Conservation (phyloP, 2,797 vertebrate species). For the Galago senegalensis region DNA sequence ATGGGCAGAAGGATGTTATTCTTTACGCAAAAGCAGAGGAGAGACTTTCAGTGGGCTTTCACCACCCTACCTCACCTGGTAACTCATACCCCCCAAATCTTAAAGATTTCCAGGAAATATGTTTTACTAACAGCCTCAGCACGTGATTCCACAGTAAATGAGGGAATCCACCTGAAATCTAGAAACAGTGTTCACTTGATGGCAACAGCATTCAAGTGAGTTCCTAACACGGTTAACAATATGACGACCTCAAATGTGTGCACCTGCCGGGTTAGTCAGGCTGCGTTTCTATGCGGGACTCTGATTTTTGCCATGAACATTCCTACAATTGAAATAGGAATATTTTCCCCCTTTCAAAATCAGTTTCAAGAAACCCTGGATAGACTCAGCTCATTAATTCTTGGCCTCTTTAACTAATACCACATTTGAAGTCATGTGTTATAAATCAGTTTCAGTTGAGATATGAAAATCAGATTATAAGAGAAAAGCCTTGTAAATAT, state of each 20-base stretch:
- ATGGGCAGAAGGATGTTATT: not conserved
- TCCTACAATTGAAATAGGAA: constrained; percentile 72
- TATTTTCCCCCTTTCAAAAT: constrained; percentile 85
- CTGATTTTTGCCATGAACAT: constrained; percentile 85
- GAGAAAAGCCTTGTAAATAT: constrained; percentile 92
- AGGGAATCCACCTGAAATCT: not conserved
- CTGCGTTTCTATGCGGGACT: constrained; percentile 67
- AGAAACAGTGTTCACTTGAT: not conserved
- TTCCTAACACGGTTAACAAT: constrained; percentile 26
- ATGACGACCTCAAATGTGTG: constrained; percentile 43
- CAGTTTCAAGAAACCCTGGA: constrained; percentile 89
- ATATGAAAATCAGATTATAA: constrained; percentile 93
- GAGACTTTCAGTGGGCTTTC: not conserved
- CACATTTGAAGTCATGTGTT: constrained; percentile 88
- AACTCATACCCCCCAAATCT: not conserved
- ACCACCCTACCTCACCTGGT: not conserved
- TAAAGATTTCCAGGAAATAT: constrained; percentile 33
- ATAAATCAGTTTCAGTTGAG: constrained; percentile 91
- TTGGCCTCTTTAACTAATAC: constrained; percentile 89
- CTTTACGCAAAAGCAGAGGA: not conserved
- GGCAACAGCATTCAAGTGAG: constrained; percentile 22
- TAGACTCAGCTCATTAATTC: constrained; percentile 91
- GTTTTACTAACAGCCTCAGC: not conserved
- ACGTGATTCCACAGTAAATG: constrained; percentile 26
- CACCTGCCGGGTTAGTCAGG: constrained; percentile 68